These are phyloP conservation scores for Drosophila seguyi DNA, from an alignment of 1,140 invertebrate genomes.

Conservation along the genomic window DNA sequence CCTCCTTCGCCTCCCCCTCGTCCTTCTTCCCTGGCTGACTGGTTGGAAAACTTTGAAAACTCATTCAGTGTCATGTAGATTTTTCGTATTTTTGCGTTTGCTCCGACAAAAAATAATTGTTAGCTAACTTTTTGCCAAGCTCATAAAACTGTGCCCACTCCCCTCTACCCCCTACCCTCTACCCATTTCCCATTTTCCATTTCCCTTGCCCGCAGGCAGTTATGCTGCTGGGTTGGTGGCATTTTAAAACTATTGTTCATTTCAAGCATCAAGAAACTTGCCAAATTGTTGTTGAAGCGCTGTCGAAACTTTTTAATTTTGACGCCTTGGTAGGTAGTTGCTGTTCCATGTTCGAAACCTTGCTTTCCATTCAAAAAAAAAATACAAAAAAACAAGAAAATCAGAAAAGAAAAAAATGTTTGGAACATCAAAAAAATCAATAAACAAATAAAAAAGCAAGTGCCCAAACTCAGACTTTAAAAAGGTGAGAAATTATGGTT, in stretches of 20 bases:
- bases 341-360: background rate
- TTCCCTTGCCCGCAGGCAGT: conserved; percentile 17
- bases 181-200: background rate
- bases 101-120: conserved; percentile 63
- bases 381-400: too few relatives aligned
- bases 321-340: conserved; percentile 62
- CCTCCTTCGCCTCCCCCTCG: background rate
- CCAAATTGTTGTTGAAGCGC: conserved; percentile 62
- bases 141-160: conserved; percentile 52
- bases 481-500: background rate
- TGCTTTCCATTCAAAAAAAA: background rate
- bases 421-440: background rate
- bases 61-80: conserved; percentile 69
- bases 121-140: conserved; percentile 59
- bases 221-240: conserved; percentile 48
- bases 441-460: background rate
- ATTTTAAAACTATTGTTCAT: conserved; percentile 69
- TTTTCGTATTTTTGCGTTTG: conserved; percentile 63
- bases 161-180: too few relatives aligned
- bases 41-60: conserved; percentile 56
- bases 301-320: conserved; percentile 65
- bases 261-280: conserved; percentile 67
- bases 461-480: too few relatives aligned
- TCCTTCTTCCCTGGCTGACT: conserved; percentile 1
- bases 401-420: too few relatives aligned